Evolutionary conservation across 2,888 invertebrate genomes (phyloP).

Genomic region (Dasysyrphus albostriatus): DNA sequence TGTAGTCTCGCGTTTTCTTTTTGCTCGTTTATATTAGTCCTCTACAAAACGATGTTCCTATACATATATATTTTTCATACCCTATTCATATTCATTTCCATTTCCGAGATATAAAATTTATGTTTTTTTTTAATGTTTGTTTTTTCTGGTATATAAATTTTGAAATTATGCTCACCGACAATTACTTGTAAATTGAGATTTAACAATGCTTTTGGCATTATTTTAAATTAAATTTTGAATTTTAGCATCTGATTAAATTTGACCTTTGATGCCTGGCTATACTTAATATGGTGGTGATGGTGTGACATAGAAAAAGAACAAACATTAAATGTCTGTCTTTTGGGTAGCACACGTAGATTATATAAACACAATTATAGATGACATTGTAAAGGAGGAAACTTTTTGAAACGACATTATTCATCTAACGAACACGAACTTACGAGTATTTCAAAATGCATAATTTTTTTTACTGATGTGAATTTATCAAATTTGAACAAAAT

Average conservation of each 20-base stretch:
- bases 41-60: not conserved
- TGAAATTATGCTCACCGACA: slow-evolving; percentile 7
- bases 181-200: slow-evolving; percentile 31
- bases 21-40: not conserved
- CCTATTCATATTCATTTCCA: slow-evolving; percentile 38
- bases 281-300: not conserved
- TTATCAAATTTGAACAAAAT: no score
- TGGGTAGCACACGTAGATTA: no score
- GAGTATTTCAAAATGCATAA: not conserved
- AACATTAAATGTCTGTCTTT: not conserved
- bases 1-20: not conserved
- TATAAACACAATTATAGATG: not conserved
- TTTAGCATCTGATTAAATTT: slow-evolving; percentile 15
- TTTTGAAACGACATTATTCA: no score
- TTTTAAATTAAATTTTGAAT: slow-evolving; percentile 37
- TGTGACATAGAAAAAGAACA: not conserved
- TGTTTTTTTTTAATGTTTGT: slow-evolving; percentile 1
- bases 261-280: slow-evolving; percentile 31
- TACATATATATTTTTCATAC: slow-evolving; percentile 1
- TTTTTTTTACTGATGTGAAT: no score
- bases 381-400: not conserved
- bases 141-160: not conserved
- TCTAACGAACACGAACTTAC: not conserved
- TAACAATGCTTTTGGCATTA: slow-evolving; percentile 32
- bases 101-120: slow-evolving; percentile 27